Evolutionary conservation across 2,888 invertebrate species (phyloP).

Genomic region (Oligia latruncula): DNA sequence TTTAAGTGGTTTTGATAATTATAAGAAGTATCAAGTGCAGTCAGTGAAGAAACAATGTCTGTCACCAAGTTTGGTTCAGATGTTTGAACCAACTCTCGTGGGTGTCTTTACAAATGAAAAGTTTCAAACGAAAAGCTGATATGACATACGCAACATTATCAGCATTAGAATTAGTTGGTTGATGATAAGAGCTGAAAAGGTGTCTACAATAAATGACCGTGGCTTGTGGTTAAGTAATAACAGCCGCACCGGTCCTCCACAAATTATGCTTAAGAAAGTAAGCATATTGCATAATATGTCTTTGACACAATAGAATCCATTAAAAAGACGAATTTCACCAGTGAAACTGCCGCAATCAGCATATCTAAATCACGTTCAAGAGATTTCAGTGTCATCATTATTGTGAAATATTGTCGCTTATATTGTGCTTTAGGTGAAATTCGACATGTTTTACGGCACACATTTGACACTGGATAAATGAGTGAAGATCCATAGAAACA

Average conservation of each 20-base stretch:
- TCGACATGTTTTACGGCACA: background rate
- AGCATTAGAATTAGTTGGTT: background rate
- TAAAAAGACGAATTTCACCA: background rate
- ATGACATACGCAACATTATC: background rate
- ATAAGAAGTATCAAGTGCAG: background rate
- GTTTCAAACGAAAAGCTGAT: background rate
- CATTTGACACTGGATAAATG: background rate
- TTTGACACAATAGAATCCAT: background rate
- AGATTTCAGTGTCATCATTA: background rate
- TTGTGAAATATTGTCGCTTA: background rate
- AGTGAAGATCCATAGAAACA: background rate
- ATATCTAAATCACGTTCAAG: background rate
- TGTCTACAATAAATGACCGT: background rate
- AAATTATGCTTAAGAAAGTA: background rate
- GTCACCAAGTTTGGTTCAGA: background rate
- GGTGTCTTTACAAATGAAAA: background rate
- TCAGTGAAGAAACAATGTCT: background rate
- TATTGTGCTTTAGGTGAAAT: background rate
- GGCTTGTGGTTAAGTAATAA: too few species aligned
- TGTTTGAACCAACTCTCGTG: constrained; percentile 6
- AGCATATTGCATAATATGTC: background rate
- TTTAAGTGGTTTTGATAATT: constrained; percentile 6
- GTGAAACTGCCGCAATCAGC: background rate
- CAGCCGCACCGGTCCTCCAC: background rate
- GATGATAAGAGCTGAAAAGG: background rate